Conservation (phyloP, 2,797 vertebrate species). For the Huso huso region DNA sequence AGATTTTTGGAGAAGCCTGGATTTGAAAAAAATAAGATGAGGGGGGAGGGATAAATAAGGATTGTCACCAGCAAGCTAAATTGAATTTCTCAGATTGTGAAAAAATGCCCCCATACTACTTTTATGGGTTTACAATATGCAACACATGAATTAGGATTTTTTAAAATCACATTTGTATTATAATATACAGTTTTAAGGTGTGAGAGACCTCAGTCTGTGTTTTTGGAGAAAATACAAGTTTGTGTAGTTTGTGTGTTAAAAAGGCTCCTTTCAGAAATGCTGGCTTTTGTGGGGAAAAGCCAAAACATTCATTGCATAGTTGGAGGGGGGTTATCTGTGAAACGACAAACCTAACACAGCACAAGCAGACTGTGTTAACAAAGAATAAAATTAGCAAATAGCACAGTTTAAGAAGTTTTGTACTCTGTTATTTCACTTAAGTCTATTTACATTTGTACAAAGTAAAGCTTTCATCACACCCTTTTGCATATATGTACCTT, state of each 20-base stretch:
- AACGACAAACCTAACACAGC: conserved; percentile 65
- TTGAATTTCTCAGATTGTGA: conserved; percentile 14
- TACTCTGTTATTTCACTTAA: conserved; percentile 65
- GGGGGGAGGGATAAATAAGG: conserved; percentile 19
- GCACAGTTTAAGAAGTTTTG: conserved; percentile 76
- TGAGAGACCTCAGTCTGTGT: conserved; percentile 17
- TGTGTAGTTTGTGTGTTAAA: conserved; percentile 60
- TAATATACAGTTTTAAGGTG: no score
- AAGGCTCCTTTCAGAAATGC: conserved; percentile 67
- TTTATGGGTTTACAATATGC: no score
- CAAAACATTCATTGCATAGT: conserved; percentile 93
- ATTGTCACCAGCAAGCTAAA: conserved; percentile 50
- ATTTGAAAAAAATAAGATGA: conserved; percentile 33
- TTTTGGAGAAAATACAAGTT: conserved; percentile 82
- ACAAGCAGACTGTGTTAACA: conserved; percentile 50
- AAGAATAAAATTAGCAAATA: conserved; percentile 70
- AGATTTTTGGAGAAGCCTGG: no score
- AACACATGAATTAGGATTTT: not conserved
- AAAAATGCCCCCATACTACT: no score
- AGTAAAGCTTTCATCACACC: conserved; percentile 98
- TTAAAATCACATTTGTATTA: conserved; percentile 5
- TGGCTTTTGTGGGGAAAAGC: conserved; percentile 69
- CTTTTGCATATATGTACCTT: conserved; percentile 98
- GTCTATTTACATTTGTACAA: conserved; percentile 93
- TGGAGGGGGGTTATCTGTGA: conserved; percentile 80